Evolutionary conservation across 2,113 vertebrate species (phyloP).

Genomic region (Bambusicola thoracicus): DNA sequence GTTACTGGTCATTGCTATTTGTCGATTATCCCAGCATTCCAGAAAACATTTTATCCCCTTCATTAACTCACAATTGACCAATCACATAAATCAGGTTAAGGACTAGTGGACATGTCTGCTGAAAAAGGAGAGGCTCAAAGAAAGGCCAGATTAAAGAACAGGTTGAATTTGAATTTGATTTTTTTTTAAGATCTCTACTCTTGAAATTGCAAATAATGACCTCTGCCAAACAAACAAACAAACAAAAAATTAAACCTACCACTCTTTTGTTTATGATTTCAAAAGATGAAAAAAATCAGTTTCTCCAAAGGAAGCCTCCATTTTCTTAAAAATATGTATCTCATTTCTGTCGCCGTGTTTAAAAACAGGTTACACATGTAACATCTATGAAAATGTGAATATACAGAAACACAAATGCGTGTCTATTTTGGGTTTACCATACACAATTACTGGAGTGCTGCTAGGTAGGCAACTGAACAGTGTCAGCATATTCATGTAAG

Average conservation of each 20-base stretch:
- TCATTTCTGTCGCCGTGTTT: background rate
- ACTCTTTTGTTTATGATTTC: background rate
- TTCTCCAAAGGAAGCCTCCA: background rate
- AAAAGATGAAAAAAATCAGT: background rate
- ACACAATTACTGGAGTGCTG: background rate
- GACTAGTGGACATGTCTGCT: conserved; percentile 48
- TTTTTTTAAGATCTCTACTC: background rate
- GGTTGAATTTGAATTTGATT: conserved; percentile 22
- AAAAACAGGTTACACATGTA: background rate
- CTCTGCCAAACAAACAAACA: background rate
- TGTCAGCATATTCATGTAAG: background rate
- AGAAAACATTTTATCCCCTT: conserved; percentile 73
- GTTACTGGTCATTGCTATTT: conserved; percentile 65
- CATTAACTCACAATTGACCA: conserved; percentile 71
- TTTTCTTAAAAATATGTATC: background rate
- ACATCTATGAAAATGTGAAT: background rate
- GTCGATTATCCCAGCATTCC: conserved; percentile 64
- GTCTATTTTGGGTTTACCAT: background rate
- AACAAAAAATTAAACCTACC: conserved; percentile 14
- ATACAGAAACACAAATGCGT: fast-evolving
- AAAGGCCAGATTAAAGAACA: conserved; percentile 40
- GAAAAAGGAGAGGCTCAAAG: conserved; percentile 49
- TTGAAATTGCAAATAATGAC: conserved; percentile 31
- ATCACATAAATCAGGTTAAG: conserved; percentile 68
- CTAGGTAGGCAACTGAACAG: background rate